Conservation (phyloP, 92 coral and sea anemone species). For the Porites divaricata region DNA sequence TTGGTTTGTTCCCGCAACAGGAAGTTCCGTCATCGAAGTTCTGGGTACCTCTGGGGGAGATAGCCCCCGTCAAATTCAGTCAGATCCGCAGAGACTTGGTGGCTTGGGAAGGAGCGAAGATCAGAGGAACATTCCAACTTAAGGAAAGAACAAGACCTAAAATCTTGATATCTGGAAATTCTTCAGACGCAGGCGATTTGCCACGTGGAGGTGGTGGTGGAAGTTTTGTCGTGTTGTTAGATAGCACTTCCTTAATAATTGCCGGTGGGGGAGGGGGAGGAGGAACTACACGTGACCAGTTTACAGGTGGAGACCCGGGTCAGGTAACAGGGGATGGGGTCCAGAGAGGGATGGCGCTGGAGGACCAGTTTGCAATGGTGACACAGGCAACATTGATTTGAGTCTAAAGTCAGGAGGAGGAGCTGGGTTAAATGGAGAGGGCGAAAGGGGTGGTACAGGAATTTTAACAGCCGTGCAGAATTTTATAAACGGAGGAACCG, state of each 20-base stretch:
- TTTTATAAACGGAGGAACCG: slow-evolving; percentile 40
- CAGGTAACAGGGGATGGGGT: slow-evolving; percentile 57
- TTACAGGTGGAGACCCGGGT: slow-evolving; percentile 86
- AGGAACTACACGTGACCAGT: slow-evolving; percentile 21
- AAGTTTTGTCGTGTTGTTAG: slow-evolving; percentile 61
- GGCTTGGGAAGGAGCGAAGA: slow-evolving; percentile 88
- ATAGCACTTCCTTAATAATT: slow-evolving; percentile 64
- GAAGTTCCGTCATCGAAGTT: slow-evolving; percentile 73
- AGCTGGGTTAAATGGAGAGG: slow-evolving; percentile 44
- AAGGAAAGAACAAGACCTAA: slow-evolving; percentile 37
- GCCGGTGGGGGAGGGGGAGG: slow-evolving; percentile 99
- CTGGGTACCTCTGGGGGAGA: slow-evolving; percentile 86
- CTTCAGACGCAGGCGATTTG: slow-evolving; percentile 1
- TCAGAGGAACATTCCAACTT: slow-evolving; percentile 69
- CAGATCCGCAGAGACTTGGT: slow-evolving; percentile 55
- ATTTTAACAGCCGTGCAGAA: neutral
- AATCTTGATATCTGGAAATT: slow-evolving; percentile 64
- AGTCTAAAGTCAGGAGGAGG: slow-evolving; percentile 44
- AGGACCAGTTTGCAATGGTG: slow-evolving; percentile 52
- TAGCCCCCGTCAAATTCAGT: slow-evolving; percentile 34
- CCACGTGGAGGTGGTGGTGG: slow-evolving; percentile 97
- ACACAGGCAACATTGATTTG: neutral
- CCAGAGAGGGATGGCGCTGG: slow-evolving; percentile 62
- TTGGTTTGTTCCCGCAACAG: slow-evolving; percentile 85
- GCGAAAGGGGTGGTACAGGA: slow-evolving; percentile 56